A percentile compares a stretch with the other conserved stretches of the same genome.
Evolutionary conservation across 2,888 invertebrate genomes (phyloP).

Genomic region (Cepaea hortensis): DNA sequence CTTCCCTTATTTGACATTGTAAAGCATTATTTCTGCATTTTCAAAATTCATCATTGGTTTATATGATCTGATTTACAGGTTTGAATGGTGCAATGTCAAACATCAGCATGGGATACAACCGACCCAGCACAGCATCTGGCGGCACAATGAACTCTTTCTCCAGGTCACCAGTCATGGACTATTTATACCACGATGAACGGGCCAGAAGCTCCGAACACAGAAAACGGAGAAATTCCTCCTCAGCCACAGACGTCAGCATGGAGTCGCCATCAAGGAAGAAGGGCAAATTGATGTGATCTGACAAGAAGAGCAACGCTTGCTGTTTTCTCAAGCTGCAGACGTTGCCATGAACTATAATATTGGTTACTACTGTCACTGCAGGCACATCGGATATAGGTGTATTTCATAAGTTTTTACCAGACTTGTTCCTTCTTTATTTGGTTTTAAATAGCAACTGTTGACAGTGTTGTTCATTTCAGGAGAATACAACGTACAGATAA

Average conservation of each 20-base stretch:
- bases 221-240: constrained; percentile 75
- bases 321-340: too few species aligned
- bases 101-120: constrained; percentile 72
- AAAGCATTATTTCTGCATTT: not conserved
- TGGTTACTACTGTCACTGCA: too few species aligned
- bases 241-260: constrained; percentile 82
- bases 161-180: not conserved
- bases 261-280: constrained; percentile 87
- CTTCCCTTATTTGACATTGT: not conserved
- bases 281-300: constrained; percentile 77
- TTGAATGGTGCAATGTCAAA: constrained; percentile 76
- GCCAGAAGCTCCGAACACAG: constrained; percentile 63
- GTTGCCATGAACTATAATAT: too few species aligned
- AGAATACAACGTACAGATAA: too few species aligned
- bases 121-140: constrained; percentile 56
- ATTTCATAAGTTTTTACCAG: not conserved
- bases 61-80: constrained; percentile 58
- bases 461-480: too few species aligned
- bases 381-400: too few species aligned
- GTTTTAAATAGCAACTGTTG: too few species aligned
- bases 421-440: too few species aligned
- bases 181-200: constrained; percentile 34
- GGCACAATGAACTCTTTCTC: constrained; percentile 43
- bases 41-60: not conserved
- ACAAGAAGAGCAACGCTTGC: not conserved